Evolutionary conservation across 2,113 vertebrate species (phyloP).

Genomic region (Notarius lentiginosus): DNA sequence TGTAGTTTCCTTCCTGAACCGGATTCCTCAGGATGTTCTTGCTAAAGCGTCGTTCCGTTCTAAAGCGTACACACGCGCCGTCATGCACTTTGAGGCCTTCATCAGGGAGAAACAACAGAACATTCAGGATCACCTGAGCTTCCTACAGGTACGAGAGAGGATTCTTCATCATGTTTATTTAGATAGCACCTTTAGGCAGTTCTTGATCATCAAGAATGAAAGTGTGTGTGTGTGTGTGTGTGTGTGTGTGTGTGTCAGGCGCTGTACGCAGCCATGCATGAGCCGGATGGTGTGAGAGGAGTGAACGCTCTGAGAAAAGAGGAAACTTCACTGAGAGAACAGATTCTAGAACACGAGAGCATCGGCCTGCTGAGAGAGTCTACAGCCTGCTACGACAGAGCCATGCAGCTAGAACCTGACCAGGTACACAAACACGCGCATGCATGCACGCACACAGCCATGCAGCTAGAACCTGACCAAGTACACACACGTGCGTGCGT

Average conservation of each 20-base stretch:
- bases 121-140: conserved; percentile 93
- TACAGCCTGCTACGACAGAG: conserved; percentile 93
- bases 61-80: conserved; percentile 94
- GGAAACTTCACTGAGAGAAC: conserved; percentile 90
- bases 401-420: conserved; percentile 94
- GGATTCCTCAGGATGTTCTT: conserved; percentile 91
- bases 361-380: conserved; percentile 93
- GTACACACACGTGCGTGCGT: conserved; percentile 64
- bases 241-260: conserved; percentile 57
- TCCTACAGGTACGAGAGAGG: conserved; percentile 83
- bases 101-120: conserved; percentile 92
- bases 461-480: conserved; percentile 94
- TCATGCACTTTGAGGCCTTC: conserved; percentile 98
- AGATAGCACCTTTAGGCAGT: not conserved
- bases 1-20: conserved; percentile 87
- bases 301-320: conserved; percentile 92
- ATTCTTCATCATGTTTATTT: not conserved
- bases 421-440: conserved; percentile 73
- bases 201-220: not conserved
- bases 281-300: conserved; percentile 93
- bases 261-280: conserved; percentile 95
- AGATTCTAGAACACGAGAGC: conserved; percentile 97
- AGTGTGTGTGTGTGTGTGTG: conserved; percentile 1
- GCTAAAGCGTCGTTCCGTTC: conserved; percentile 93
- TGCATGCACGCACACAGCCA: conserved; percentile 62